A percentile compares a stretch with the other conserved stretches of the same genome.
Conservation (phyloP, 2,888 invertebrate genomes). For the Xestia sexstrigata region DNA sequence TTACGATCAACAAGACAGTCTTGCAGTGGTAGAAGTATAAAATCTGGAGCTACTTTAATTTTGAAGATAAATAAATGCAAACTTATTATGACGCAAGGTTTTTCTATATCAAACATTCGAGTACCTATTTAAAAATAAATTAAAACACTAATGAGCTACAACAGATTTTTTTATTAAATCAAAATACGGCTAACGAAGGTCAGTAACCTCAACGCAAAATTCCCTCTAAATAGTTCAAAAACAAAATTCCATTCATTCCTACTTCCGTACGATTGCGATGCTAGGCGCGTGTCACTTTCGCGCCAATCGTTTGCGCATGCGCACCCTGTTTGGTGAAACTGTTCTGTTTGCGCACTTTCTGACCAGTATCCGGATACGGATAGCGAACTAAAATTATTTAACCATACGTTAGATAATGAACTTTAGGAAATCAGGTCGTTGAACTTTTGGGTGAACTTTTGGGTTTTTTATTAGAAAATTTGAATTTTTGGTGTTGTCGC, state of each 20-base stretch:
- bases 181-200: slow-evolving; percentile 8
- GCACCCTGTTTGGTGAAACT: slow-evolving; percentile 83
- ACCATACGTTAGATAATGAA: slow-evolving; percentile 71
- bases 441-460: slow-evolving; percentile 64
- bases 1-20: not conserved
- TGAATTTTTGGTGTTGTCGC: not conserved
- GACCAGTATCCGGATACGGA: slow-evolving; percentile 82
- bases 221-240: slow-evolving; percentile 56
- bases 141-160: not conserved
- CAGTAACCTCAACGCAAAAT: slow-evolving; percentile 14
- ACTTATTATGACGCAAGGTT: not conserved
- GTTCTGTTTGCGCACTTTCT: slow-evolving; percentile 83
- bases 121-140: not conserved
- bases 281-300: slow-evolving; percentile 81
- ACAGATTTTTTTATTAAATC: not conserved
- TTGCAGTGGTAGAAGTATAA: not conserved
- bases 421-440: slow-evolving; percentile 64
- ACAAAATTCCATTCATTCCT: slow-evolving; percentile 61
- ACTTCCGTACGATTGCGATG: slow-evolving; percentile 75
- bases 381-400: slow-evolving; percentile 66
- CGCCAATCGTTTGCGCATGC: slow-evolving; percentile 77
- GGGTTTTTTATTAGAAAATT: slow-evolving; percentile 24
- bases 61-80: not conserved
- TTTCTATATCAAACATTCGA: not conserved
- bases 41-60: not conserved